A percentile compares a stretch with the other conserved stretches of the same genome.
Conservation (phyloP, 2,888 invertebrate genomes). For the Drosophila koepferae region DNA sequence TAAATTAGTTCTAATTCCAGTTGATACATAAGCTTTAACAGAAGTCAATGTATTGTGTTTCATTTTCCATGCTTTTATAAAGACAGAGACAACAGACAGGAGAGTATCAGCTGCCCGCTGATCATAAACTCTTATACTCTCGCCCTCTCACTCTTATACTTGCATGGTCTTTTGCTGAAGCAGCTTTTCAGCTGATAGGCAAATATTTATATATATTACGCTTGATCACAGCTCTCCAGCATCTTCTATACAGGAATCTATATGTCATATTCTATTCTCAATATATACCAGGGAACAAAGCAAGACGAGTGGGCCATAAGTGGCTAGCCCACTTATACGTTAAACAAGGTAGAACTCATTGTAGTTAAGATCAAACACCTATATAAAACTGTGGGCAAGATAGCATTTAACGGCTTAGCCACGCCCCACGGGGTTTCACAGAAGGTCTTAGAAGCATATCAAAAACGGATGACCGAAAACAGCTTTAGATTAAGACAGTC, state of each 20-base stretch:
- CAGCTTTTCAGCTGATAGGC: not conserved
- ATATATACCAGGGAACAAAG: not conserved
- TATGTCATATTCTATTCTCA: not conserved
- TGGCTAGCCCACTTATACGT: not conserved
- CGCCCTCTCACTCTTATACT: not conserved
- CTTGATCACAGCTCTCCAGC: too few relatives aligned
- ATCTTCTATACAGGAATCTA: too few relatives aligned
- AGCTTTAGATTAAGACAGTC: not conserved
- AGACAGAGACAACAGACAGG: too few relatives aligned
- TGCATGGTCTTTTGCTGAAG: not conserved
- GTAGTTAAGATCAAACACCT: not conserved
- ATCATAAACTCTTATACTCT: not conserved
- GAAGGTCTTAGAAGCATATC: not conserved
- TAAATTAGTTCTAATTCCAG: too few relatives aligned
- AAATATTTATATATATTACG: not conserved
- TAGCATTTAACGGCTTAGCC: not conserved
- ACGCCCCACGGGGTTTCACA: not conserved
- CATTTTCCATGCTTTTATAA: not conserved
- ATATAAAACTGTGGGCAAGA: not conserved
- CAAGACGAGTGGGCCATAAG: not conserved
- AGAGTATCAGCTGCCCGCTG: not conserved
- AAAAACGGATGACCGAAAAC: not conserved
- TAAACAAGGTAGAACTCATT: not conserved
- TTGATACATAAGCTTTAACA: not conserved
- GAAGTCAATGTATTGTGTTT: not conserved